A percentile compares a stretch with the other conserved stretches of the same genome.
Conservation (phyloP, 2,113 vertebrate species). For the Meles meles region DNA sequence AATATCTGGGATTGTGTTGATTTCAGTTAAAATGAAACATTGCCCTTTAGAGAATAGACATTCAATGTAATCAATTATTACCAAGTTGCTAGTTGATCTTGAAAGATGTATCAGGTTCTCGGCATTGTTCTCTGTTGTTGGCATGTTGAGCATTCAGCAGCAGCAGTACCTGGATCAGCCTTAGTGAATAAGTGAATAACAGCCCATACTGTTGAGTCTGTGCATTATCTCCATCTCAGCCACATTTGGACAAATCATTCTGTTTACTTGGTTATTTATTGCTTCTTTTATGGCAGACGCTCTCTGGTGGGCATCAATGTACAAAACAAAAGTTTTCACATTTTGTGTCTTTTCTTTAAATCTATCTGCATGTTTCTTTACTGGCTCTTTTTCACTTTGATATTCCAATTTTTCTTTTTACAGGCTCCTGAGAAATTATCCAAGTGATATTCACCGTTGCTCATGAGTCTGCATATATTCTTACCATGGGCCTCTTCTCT, state of each 20-base stretch:
- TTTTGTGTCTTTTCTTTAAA: not conserved
- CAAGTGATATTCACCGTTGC: not conserved
- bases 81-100: not conserved
- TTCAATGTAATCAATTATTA: not conserved
- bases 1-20: not conserved
- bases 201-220: not conserved
- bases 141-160: not conserved
- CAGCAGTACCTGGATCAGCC: not conserved
- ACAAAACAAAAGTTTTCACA: not conserved
- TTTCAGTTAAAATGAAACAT: not conserved
- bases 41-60: not conserved
- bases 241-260: not conserved
- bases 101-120: not conserved
- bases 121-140: not conserved
- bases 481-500: not conserved
- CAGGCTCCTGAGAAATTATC: not conserved
- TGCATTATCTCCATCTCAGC: not conserved
- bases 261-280: not conserved
- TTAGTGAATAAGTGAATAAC: not conserved
- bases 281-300: not conserved
- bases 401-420: not conserved
- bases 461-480: not conserved
- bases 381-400: not conserved
- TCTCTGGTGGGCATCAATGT: not conserved
- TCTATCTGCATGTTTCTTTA: not conserved